These are phyloP conservation scores for Coregonus ussuriensis DNA, from an alignment of 2,797 vertebrate species.

Conservation along the genomic window DNA sequence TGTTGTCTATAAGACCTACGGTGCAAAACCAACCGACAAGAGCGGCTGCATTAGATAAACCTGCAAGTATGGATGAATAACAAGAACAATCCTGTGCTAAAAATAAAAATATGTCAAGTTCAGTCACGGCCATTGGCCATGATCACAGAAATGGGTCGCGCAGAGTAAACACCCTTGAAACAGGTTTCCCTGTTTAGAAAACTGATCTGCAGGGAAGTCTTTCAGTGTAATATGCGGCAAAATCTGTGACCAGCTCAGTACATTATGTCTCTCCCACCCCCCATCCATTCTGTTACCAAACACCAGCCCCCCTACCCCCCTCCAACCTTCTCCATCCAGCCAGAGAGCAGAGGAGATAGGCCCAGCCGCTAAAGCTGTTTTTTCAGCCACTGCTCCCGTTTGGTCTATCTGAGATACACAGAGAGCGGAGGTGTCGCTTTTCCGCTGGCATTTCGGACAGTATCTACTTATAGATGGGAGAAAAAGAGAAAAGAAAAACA, in stretches of 20 bases:
- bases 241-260: constrained; percentile 75
- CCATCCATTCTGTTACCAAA: constrained; percentile 71
- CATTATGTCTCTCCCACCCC: constrained; percentile 74
- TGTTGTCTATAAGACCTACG: constrained; percentile 8
- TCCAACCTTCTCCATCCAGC: constrained; percentile 67
- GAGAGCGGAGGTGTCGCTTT: constrained; percentile 85
- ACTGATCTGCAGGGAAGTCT: constrained; percentile 69
- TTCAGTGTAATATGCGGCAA: constrained; percentile 67
- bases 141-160: constrained; percentile 56
- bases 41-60: constrained; percentile 34
- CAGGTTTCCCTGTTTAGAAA: constrained; percentile 69
- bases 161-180: constrained; percentile 71
- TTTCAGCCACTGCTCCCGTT: constrained; percentile 78
- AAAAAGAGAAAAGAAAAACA: constrained; percentile 81
- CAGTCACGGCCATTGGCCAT: constrained; percentile 43
- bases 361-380: constrained; percentile 82
- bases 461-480: constrained; percentile 84
- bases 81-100: constrained; percentile 40
- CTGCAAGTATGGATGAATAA: constrained; percentile 35
- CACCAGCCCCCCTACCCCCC: constrained; percentile 57
- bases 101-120: constrained; percentile 61
- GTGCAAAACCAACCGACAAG: constrained; percentile 3
- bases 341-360: constrained; percentile 78
- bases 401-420: constrained; percentile 83
- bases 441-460: constrained; percentile 86